A percentile compares a stretch with the other conserved stretches of the same genome.
Conservation (phyloP, 1,140 invertebrate genomes). For the Cherax destructor region DNA sequence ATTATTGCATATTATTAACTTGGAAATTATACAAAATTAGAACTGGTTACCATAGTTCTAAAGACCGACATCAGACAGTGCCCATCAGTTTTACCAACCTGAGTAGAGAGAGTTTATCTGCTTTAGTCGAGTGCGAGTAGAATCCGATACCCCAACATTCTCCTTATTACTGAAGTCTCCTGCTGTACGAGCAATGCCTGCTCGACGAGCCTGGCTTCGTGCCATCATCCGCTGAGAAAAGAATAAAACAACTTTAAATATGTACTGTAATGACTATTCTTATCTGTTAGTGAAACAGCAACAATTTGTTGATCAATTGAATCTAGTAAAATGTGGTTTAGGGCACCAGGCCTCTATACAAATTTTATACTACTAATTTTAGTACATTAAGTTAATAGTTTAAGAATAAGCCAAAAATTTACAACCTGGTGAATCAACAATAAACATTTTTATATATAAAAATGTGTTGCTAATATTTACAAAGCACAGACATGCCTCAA, state of each 20-base stretch:
- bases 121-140: constrained; percentile 40
- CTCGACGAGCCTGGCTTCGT: constrained; percentile 46
- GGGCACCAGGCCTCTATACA: background rate
- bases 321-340: background rate
- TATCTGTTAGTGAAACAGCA: background rate
- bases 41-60: too few relatives aligned
- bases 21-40: too few relatives aligned
- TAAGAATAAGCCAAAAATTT: too few relatives aligned
- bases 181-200: background rate
- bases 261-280: background rate
- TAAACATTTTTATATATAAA: too few relatives aligned
- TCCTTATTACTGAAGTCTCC: constrained; percentile 16
- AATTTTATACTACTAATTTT: background rate
- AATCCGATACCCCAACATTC: constrained; percentile 17
- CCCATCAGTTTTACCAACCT: background rate
- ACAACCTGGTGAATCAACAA: background rate
- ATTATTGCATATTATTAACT: too few relatives aligned
- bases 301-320: background rate
- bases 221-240: constrained; percentile 58
- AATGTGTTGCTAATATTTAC: too few relatives aligned
- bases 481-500: too few relatives aligned
- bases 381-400: too few relatives aligned
- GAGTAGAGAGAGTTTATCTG: constrained; percentile 35
- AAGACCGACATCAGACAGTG: too few relatives aligned
- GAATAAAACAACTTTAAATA: background rate